These are phyloP conservation scores for Atrichornis clamosus DNA, from an alignment of 2,113 vertebrate genomes.

Conservation along the genomic window DNA sequence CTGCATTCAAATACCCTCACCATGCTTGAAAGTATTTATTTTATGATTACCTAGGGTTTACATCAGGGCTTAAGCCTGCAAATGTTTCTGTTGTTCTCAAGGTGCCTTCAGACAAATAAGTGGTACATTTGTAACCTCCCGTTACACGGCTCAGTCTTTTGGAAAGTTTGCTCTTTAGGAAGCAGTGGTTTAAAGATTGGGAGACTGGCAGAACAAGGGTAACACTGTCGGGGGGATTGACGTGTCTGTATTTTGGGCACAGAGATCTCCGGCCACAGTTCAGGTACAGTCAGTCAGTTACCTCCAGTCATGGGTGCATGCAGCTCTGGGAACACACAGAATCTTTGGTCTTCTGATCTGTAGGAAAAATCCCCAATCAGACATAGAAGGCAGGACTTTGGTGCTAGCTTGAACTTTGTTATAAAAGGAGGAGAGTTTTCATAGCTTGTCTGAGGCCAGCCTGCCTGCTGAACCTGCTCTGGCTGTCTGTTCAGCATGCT, in stretches of 20 bases:
- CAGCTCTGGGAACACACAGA: neutral
- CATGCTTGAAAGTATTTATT: neutral
- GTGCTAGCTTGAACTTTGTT: neutral
- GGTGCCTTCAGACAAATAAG: neutral
- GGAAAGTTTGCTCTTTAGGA: neutral
- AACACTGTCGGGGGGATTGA: neutral
- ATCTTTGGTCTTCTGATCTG: neutral
- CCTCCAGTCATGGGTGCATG: neutral
- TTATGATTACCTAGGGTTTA: neutral
- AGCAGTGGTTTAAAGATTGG: neutral
- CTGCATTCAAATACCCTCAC: neutral
- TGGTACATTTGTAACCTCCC: neutral
- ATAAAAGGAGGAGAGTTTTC: neutral
- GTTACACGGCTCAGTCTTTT: neutral
- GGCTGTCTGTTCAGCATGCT: neutral
- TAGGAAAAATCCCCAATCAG: neutral
- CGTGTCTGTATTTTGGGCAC: neutral
- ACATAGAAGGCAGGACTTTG: neutral
- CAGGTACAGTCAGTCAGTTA: neutral
- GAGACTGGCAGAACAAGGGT: neutral
- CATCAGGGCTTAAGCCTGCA: neutral
- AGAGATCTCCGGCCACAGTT: neutral
- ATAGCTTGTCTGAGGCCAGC: neutral
- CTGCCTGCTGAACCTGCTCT: neutral
- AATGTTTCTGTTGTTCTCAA: neutral